A percentile compares a stretch with the other conserved stretches of the same genome.
These are phyloP conservation scores for Elaphurus davidianus DNA, from an alignment of 2,113 vertebrate species.

Conservation along the genomic window DNA sequence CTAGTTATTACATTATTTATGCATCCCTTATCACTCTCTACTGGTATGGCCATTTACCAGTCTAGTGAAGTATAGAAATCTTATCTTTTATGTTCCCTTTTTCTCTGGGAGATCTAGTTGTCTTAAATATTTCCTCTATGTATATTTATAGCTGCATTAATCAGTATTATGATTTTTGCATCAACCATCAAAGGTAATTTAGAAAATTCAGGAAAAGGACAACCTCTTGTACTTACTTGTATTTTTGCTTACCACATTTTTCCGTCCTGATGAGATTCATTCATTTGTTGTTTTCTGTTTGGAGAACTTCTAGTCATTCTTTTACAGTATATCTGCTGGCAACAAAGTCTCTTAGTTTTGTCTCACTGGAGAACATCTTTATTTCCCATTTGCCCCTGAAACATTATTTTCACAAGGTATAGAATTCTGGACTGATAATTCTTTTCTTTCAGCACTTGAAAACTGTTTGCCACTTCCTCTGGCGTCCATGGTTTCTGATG, in stretches of 20 bases:
- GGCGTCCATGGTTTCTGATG: background rate
- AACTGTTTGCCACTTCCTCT: background rate
- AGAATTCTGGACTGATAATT: background rate
- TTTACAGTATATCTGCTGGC: background rate
- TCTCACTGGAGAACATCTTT: background rate
- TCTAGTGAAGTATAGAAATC: background rate
- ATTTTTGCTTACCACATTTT: background rate
- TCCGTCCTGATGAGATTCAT: background rate
- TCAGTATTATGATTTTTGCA: background rate
- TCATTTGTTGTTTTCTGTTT: background rate
- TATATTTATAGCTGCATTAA: background rate
- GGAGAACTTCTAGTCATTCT: background rate
- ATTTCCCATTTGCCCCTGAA: background rate
- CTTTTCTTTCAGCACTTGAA: background rate
- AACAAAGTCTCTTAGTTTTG: background rate
- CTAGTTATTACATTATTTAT: background rate
- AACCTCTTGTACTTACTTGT: background rate
- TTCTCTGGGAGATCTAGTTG: background rate
- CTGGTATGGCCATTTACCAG: background rate
- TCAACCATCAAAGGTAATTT: background rate
- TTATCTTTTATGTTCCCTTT: background rate
- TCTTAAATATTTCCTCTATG: background rate
- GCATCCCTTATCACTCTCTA: background rate
- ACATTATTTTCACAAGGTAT: background rate
- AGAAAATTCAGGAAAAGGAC: background rate